Percentiles rank a stretch among this genome's conserved stretches.
Conservation (phyloP, 2,888 invertebrate genomes). For the Bugula neritina region DNA sequence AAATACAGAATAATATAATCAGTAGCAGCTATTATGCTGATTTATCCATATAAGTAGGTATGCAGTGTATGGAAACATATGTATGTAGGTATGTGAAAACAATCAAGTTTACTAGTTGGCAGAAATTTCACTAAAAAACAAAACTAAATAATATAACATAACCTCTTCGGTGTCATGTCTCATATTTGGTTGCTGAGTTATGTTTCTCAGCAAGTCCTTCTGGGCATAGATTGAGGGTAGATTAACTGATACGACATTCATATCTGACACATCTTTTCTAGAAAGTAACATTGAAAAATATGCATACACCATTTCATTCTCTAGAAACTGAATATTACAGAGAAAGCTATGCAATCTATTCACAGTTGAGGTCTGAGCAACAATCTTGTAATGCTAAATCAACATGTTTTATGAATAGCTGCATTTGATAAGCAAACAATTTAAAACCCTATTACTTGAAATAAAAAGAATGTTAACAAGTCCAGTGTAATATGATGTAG, state of each 20-base stretch:
- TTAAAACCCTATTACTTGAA: background rate
- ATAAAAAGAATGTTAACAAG: background rate
- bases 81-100: no score
- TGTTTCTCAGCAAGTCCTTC: no score
- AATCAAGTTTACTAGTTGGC: no score
- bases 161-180: no score
- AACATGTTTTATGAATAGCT: background rate
- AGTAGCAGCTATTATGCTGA: no score
- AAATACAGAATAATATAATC: no score
- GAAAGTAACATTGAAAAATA: background rate
- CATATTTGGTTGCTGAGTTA: no score
- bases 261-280: background rate
- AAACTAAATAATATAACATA: no score
- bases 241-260: background rate
- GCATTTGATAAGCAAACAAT: background rate
- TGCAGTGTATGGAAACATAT: no score
- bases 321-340: background rate
- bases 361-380: background rate
- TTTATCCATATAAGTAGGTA: no score
- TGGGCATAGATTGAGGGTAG: background rate
- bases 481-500: background rate
- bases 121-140: no score
- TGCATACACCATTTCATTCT: background rate
- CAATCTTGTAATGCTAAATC: background rate
- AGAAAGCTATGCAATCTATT: background rate